Base-by-base conservation (phyloP, 37 sponge, comb jelly and placozoan species). In the Petrosia ficiformis region DNA sequence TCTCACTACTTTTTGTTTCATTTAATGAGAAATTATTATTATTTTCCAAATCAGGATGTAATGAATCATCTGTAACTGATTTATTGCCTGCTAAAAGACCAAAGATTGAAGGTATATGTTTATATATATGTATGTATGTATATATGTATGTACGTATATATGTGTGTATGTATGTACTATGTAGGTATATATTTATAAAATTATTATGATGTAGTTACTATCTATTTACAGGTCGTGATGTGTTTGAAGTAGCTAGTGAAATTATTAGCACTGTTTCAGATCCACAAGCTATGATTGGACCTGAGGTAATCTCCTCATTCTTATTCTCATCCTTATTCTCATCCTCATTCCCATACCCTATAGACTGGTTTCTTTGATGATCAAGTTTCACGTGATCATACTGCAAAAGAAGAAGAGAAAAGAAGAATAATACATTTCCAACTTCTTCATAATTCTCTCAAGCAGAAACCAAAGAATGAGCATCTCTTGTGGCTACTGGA, bases 351-450 rank as follows among this genome's bases (percentile, higher is more conserved):
- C 59, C 10, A 30, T 14, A 6, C 74, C 19, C 65, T 42, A 48
- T 76, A 59, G 64, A 52, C 70, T 73, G 41, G 36, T 29, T 78
- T 74, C 38, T 87, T 87, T 71, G 83, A 87, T 34, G 93, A 85
- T 33, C 91, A 86, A 75, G 86, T 86, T 21, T 90, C 97, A 0
- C 70, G 97, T 16, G 97, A 96, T 76, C 91, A 96, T 70, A 75
- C 60, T 42, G 93, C 96, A 26, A 82, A 89, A 44, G 57, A 81
- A 30, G 90, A 92, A 80, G 97, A 96, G 74, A 77, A 66, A 59
- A 80, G 77, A 56, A 85, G 91, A 2, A 36, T 89, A 1, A 68
- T 96, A 1, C 65, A 67, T 66, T 80, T 96, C 33, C 81, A 89
- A 66, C 75, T 96, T 22, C 72, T 96, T 1, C 88, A 83, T 39